A percentile compares a stretch with the other conserved stretches of the same genome.
phyloP scores from a whole-genome alignment of 2,888 invertebrate genomes.

The Drosophila anomalipes region DNA sequence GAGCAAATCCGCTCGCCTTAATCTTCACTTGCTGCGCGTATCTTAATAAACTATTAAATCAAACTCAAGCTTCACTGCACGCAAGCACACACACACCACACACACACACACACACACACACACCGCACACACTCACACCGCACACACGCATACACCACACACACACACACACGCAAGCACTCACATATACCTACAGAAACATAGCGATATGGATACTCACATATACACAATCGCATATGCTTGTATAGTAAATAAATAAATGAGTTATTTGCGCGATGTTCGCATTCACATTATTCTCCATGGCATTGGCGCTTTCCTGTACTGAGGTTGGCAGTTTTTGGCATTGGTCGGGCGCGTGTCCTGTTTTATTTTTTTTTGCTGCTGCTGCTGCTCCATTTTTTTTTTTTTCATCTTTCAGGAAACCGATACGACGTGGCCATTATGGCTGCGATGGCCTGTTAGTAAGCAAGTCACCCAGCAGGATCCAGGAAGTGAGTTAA shows the following conservation, averaged over 20 bases:
- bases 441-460: constrained; percentile 66
- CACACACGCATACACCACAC: constrained; percentile 45
- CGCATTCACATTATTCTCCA: constrained; percentile 73
- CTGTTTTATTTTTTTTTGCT: constrained; percentile 34
- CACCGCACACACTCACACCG: neutral
- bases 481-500: constrained; percentile 63
- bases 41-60: constrained; percentile 80
- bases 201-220: constrained; percentile 30
- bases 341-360: constrained; percentile 53
- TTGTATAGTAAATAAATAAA: constrained; percentile 73
- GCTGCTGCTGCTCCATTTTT: constrained; percentile 15
- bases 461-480: constrained; percentile 69
- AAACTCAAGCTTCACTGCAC: constrained; percentile 78
- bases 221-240: constrained; percentile 23
- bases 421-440: constrained; percentile 75
- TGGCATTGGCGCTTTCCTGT: constrained; percentile 67
- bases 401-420: constrained; percentile 65
- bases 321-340: constrained; percentile 56
- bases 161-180: constrained; percentile 59
- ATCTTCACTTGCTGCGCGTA: constrained; percentile 77
- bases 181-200: constrained; percentile 34
- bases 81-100: constrained; percentile 50
- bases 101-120: constrained; percentile 14
- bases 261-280: constrained; percentile 74
- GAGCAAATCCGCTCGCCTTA: constrained; percentile 71